Base-by-base conservation (phyloP, 2,888 invertebrate genomes). In the Aphidius colemani region DNA sequence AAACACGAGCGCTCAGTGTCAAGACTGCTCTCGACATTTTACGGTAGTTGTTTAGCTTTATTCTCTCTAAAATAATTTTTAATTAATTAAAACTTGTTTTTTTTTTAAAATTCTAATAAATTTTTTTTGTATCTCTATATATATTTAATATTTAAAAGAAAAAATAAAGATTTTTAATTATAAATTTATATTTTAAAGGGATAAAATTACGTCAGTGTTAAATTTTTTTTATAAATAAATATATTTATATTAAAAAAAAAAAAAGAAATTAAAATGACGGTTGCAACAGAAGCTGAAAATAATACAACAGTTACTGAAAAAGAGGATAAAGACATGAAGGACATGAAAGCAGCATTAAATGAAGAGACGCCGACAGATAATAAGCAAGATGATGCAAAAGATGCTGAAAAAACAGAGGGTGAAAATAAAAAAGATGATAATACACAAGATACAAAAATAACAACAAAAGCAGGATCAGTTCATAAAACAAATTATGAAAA, bases 401-500 rank as follows among this genome's bases (percentile, higher is more conserved):
- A 74, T 83, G 80, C 64, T 77, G 83, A 73, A 77, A 83, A 60
- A 63, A 80, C 77, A 49, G 78, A 80, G 65, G 77, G 75, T 10
- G 74, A 73, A 60, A 30, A 30, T 30, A 78, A 81, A 61, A 83
- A 81, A 65, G 74, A 82, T 82, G 68, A 67, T 53, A 50, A 46
- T 53, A 61, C 39, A 48, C 11, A 11, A 13, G 84, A 82, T 61
- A 85, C 85, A 63, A 94, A 94, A 83, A 83, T 84, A 67, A 86
- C 89, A 76, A 95, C 94, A 71, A 30, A 30, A 4, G 4, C 5
- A 30, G 0, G 0, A 30, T 30, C 13, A 1, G 13, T 13, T 13
- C 94, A 94, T 83, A 95, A 95, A 84, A 83, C 87, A 70, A 93
- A 93, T 84, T 96, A 89, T 82, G 94, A 96, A 79, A 93, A 95